A percentile compares a stretch with the other conserved stretches of the same genome.
These are phyloP conservation scores for Branchellion lobata DNA, from an alignment of 2,888 invertebrate species.

Conservation along the genomic window DNA sequence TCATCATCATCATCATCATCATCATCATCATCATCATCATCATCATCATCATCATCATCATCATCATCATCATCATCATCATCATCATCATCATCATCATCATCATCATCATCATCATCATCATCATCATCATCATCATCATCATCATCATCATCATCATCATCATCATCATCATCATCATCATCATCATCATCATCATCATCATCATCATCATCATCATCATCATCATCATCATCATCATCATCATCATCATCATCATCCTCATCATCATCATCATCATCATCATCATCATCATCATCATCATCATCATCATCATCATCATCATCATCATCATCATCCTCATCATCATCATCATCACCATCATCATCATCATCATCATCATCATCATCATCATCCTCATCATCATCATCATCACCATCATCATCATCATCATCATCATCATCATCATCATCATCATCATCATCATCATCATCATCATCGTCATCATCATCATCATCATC, in stretches of 20 bases:
- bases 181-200: no score
- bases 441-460: not conserved
- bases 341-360: slow-evolving; percentile 13
- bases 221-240: not conserved
- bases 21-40: slow-evolving; percentile 31
- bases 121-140: slow-evolving; percentile 31
- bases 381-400: no score
- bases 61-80: slow-evolving; percentile 39
- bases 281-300: slow-evolving; percentile 7
- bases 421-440: not conserved
- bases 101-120: slow-evolving; percentile 39
- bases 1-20: slow-evolving; percentile 40
- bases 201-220: not conserved
- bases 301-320: not conserved
- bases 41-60: slow-evolving; percentile 35
- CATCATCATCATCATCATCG: not conserved
- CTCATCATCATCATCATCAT: slow-evolving; percentile 7
- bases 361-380: slow-evolving; percentile 23
- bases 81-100: slow-evolving; percentile 39
- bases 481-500: not conserved
- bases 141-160: no score
- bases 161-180: no score
- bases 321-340: no score
- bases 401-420: not conserved
- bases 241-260: no score